Evolutionary conservation across 1,140 invertebrate species (phyloP).

Genomic region (Ceratosolen solmsi): DNA sequence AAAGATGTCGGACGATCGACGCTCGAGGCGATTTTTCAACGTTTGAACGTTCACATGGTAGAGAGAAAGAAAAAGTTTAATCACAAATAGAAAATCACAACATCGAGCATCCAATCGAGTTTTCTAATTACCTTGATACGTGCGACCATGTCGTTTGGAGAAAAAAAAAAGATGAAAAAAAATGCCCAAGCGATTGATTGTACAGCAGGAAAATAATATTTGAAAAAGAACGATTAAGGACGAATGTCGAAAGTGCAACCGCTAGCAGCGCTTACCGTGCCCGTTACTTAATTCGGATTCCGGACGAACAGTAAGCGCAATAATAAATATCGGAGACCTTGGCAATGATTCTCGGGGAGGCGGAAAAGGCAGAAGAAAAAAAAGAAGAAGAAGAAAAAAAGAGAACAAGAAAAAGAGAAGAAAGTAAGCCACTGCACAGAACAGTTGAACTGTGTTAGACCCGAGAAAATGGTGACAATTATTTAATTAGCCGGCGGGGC

Average conservation of each 20-base stretch:
- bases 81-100: too few relatives aligned
- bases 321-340: not conserved
- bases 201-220: not conserved
- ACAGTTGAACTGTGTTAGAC: conserved; percentile 29
- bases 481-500: conserved; percentile 33
- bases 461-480: conserved; percentile 42
- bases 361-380: not conserved
- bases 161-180: too few relatives aligned
- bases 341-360: not conserved
- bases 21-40: too few relatives aligned
- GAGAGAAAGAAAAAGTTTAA: too few relatives aligned
- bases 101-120: too few relatives aligned
- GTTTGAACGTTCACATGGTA: too few relatives aligned
- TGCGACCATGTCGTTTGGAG: too few relatives aligned
- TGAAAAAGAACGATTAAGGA: not conserved
- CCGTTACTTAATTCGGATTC: conserved; percentile 7
- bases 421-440: too few relatives aligned
- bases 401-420: too few relatives aligned
- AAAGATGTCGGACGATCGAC: too few relatives aligned
- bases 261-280: not conserved
- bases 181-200: too few relatives aligned
- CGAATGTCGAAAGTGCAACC: not conserved
- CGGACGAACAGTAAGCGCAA: not conserved
- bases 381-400: conserved; percentile 6
- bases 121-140: too few relatives aligned